Conservation (phyloP, 1,140 invertebrate genomes). For the Andrena cerasifolii region DNA sequence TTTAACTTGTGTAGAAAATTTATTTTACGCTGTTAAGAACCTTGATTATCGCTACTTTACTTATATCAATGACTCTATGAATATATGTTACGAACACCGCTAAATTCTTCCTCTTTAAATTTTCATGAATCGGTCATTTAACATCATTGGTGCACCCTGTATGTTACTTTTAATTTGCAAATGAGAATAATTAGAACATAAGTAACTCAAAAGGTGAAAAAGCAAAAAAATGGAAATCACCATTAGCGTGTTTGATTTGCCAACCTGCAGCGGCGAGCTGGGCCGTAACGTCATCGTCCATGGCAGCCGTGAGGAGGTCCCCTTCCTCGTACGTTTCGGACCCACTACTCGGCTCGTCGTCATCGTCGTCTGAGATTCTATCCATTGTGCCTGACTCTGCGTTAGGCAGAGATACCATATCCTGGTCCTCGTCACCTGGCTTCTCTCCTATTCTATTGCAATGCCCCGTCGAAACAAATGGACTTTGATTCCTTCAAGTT, state of each 20-base stretch:
- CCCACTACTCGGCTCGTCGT: conserved; percentile 89
- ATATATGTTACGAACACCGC: not conserved
- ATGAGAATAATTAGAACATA: conserved; percentile 62
- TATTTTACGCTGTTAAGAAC: too few species aligned
- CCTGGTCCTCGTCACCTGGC: conserved; percentile 48
- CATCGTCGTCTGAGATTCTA: conserved; percentile 88
- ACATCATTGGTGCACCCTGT: conserved; percentile 51
- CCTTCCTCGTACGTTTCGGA: conserved; percentile 88
- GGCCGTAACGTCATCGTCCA: conserved; percentile 96
- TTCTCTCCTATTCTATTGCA: conserved; percentile 56
- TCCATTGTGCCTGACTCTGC: conserved; percentile 76
- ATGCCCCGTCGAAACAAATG: conserved; percentile 40
- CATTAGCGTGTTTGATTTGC: conserved; percentile 83
- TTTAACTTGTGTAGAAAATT: too few species aligned
- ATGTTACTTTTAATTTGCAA: conserved; percentile 49
- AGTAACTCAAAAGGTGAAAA: conserved; percentile 76
- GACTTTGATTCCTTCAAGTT: conserved; percentile 36
- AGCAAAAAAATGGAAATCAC: conserved; percentile 83
- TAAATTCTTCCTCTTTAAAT: not conserved
- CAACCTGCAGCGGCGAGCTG: conserved; percentile 96
- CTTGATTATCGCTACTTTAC: not conserved
- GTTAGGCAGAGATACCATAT: conserved; percentile 75
- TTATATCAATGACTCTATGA: not conserved
- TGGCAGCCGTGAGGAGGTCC: conserved; percentile 90
- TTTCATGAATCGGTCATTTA: conserved; percentile 22